Percentiles rank a stretch among this genome's conserved stretches.
Evolutionary conservation across 2,113 vertebrate species (phyloP).

Genomic region (Odocoileus virginianus): DNA sequence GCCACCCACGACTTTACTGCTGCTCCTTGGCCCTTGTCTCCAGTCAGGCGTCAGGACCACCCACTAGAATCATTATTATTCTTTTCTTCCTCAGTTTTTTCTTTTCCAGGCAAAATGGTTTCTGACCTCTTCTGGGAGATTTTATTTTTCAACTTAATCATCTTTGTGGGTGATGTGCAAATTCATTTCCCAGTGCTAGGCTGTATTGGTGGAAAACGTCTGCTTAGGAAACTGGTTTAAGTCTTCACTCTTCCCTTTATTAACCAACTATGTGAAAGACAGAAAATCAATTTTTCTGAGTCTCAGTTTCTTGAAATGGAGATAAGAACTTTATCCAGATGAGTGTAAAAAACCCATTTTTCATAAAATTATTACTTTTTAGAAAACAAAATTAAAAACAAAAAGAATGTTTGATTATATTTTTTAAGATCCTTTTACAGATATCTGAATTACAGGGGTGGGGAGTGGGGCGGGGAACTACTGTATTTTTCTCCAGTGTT

Average conservation of each 20-base stretch:
- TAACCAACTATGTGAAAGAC: slow-evolving; percentile 23
- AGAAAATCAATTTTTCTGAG: slow-evolving; percentile 24
- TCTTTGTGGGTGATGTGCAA: slow-evolving; percentile 53
- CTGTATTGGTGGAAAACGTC: not conserved
- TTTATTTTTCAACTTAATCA: slow-evolving; percentile 54
- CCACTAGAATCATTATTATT: slow-evolving; percentile 57
- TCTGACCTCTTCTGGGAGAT: slow-evolving; percentile 38
- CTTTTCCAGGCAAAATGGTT: slow-evolving; percentile 52
- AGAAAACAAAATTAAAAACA: not conserved
- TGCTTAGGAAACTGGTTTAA: slow-evolving; percentile 38
- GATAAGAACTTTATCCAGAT: not conserved
- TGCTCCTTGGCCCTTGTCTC: not conserved
- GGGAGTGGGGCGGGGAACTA: accelerated
- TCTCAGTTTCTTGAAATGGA: slow-evolving; percentile 28
- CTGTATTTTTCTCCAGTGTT: not conserved
- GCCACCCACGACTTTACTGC: slow-evolving; percentile 42
- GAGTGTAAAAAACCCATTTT: not conserved
- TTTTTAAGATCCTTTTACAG: not conserved
- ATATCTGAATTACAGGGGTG: not conserved
- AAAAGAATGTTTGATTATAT: not conserved
- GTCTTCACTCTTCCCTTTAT: not conserved
- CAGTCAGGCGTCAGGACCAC: slow-evolving; percentile 56
- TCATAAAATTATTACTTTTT: not conserved
- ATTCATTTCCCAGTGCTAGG: slow-evolving; percentile 38
- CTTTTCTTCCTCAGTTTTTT: slow-evolving; percentile 58